Base-by-base conservation (phyloP, 2,797 vertebrate genomes). In the Lacerta viridis region DNA sequence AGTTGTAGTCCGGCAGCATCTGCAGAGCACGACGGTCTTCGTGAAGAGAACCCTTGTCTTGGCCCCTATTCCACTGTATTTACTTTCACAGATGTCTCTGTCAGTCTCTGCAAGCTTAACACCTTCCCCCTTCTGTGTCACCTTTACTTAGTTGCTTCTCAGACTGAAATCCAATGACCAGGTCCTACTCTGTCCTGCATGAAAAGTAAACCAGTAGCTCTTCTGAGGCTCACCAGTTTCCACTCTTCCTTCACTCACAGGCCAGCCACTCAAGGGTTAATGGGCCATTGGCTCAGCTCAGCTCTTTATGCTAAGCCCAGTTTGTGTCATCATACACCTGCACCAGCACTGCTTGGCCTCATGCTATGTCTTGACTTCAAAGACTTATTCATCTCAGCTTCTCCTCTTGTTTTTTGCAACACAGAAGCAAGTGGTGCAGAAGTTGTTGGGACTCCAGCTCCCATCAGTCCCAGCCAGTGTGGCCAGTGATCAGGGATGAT, bases 141-240 rank as follows among this genome's bases (percentile, higher is more conserved):
- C 5, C 39, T 72, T 82, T 33, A 25, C 33, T 33, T 78, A 8
- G 29, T 4, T 27, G 15, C 11, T 74, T 66, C 59, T 87, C 61
- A n/a, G 50, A 36, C 23, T 10, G 50, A 66, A 36, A 6, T 29
- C 59, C 20, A 41, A 23, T 27, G 78, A 43, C 68, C 20, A 10
- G 11, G 36, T 71, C 27, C 50, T 36, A 66, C 50, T 61, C 36
- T 33, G 33, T 55, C 69, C 69, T 74, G 25, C 13, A 59, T 84
- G 43, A 39, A 75, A 88, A 78, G 64, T 88, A 43, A 84, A 88
- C 46, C 36, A 78, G 25, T 18, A 43, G 1, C 46, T 71, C 3
- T 66, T 82, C 55, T 84, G 27, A n/a, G 36, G 2, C 84, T 15
- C 55, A 18, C 64, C 25, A 13, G 29, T 13, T 25, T 7, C 8